Base-by-base conservation (phyloP, 2,797 vertebrate genomes). In the Dendrocincla fuliginosa region DNA sequence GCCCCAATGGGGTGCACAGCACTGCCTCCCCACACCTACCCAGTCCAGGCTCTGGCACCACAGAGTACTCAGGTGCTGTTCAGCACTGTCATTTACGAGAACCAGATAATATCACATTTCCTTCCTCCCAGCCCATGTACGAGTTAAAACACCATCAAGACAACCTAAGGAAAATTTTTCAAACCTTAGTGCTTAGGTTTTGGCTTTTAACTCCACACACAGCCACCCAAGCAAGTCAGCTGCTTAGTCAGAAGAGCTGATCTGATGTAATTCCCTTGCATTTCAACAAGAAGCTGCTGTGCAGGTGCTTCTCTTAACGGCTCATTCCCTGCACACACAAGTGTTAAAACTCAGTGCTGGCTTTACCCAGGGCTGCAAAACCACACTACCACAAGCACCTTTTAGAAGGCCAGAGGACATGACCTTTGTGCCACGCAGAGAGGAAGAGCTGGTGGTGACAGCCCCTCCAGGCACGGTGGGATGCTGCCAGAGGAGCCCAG, bases 1-100 rank as follows among this genome's bases (percentile, higher is more conserved):
- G 0, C 24, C 61, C 37, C 61, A 4, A 2, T 0, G 13, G 2
- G 0, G 15, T 11, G 18, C 46, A 30, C 13, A 30, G 7, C 19
- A 9, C 17, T 15, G 47, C 32, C n/a, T 63, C 28, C 39, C 32
- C 53, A 87, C 74, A 88, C 28, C 69, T 41, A 64, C 67, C 25
- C 19, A 42, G 53, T 5, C 44, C 77, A 64, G 32, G 41, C 73
- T 75, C 61, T 37, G 47, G 13, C 61, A 93, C 30, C 49, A 70
- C 35, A 8, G 70, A 68, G 44, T 4, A n/a, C 8, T 68, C 73
- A 88, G 68, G 67, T 69, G 81, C 65, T 73, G 42, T 22, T 83
- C 7, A 89, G 57, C 53, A 27, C 53, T 27, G 19, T 46, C 82
- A 67, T 57, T 71, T 75, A 90, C 73, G 47, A 75, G 49, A 87